These are phyloP conservation scores for Strigamia transsilvanica DNA, from an alignment of 2,888 invertebrate genomes.

Conservation along the genomic window DNA sequence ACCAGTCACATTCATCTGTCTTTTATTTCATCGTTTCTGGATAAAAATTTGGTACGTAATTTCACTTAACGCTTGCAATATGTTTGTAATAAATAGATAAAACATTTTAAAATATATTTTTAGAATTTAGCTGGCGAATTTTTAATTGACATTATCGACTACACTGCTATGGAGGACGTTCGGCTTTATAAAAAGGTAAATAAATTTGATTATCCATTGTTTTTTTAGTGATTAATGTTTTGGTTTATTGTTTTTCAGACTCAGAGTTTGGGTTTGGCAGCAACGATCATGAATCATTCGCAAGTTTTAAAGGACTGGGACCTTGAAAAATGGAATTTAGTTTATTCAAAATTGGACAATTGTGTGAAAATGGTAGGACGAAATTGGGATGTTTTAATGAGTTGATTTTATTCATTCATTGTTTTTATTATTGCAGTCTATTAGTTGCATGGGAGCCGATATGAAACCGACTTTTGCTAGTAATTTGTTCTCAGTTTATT, in stretches of 20 bases:
- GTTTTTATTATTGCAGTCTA: neutral
- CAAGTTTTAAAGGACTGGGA: neutral
- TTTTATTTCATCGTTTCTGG: neutral
- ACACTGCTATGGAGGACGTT: neutral
- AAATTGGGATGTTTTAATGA: neutral
- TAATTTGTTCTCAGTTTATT: neutral
- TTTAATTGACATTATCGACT: neutral
- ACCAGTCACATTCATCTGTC: neutral
- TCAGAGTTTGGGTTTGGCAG: neutral
- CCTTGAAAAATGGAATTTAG: neutral
- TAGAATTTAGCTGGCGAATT: neutral
- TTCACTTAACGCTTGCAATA: neutral
- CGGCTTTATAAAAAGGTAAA: neutral
- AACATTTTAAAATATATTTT: neutral
- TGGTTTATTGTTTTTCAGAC: neutral
- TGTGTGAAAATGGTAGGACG: neutral
- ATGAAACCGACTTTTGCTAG: neutral
- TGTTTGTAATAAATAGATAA: too few species aligned
- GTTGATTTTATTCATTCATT: neutral
- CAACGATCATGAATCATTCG: neutral
- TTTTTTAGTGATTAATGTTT: too few species aligned
- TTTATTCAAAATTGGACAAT: neutral
- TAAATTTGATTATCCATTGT: too few species aligned
- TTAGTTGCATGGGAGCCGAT: neutral
- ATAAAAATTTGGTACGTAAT: constrained; percentile 1